Conservation (phyloP, 2,113 vertebrate species). For the Callocephalon fimbriatum region DNA sequence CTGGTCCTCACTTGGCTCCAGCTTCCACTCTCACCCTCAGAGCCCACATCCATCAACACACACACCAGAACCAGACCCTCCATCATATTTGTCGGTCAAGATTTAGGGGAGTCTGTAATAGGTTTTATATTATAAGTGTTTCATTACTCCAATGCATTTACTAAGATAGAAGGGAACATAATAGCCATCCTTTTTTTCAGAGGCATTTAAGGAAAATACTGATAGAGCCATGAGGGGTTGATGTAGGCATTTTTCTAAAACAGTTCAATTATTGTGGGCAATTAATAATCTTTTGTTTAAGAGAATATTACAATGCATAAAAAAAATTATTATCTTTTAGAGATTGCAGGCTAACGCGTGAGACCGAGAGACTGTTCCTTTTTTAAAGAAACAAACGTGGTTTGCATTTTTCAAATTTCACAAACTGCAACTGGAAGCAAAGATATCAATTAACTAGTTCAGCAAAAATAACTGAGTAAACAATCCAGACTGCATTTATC, state of each 20-base stretch:
- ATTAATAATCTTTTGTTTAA: slow-evolving; percentile 53
- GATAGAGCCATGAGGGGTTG: not conserved
- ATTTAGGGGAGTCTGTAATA: slow-evolving; percentile 10
- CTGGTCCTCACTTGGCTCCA: not conserved
- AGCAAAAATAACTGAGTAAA: not conserved
- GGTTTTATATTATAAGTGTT: slow-evolving; percentile 8
- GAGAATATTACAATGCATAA: not conserved
- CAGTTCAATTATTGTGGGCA: slow-evolving; percentile 20
- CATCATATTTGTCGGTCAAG: not conserved
- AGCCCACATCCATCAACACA: rapidly evolving
- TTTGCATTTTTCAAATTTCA: not conserved
- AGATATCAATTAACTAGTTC: not conserved
- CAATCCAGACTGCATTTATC: not conserved
- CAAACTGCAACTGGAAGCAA: not conserved
- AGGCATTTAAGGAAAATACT: not conserved
- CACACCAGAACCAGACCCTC: not conserved
- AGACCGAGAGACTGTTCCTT: not conserved
- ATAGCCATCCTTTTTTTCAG: slow-evolving; percentile 6
- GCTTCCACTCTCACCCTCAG: not conserved
- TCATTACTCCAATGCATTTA: not conserved
- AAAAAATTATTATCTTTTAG: not conserved
- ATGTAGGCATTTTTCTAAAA: not conserved
- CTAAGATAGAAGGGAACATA: not conserved
- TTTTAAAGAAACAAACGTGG: not conserved
- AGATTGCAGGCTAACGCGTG: not conserved